Evolutionary conservation across 2,113 vertebrate genomes (phyloP), one percentile per base, ranked within the genome.

Genomic region (Eulemur macaco): DNA sequence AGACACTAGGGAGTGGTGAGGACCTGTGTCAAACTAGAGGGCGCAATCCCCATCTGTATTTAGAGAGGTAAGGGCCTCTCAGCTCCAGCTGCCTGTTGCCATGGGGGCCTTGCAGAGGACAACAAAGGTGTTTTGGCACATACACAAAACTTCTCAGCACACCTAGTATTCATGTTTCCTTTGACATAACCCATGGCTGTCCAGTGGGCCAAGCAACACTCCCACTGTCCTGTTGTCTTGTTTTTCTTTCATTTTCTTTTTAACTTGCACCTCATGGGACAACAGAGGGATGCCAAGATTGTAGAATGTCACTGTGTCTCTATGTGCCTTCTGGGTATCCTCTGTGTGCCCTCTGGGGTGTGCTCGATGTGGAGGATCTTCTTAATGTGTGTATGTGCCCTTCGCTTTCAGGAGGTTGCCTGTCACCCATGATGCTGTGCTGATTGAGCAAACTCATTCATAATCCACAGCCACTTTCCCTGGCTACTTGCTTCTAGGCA

Each of bases 381-480:
- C 11, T 39, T 12, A 0, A 0, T 45, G 7, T 64, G 56, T 29
- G 5, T 63, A 7, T 54, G 68, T 14, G 17, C 50, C 76, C 84
- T 92, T 47, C 12, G 13, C 85, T 56, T 50, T 94, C 50, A 71
- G 89, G 71, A 29, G 3, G 56, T 5, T 80, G 23, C 95, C 83
- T 94, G 69, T 88, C 84, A 58, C 20, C 93, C 2, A 1, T 5
- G 95, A 68, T 42, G 39, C 42, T 58, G 31, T 60, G 42, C 82
- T 77, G 84, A 87, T 11, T 29, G 88, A 97, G 73, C 76, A 77
- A 82, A 86, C 81, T 93, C 37, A 95, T 96, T 93, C 82, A 54
- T 82, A 86, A 89, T 29, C 96, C 56, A 17, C 54, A 17, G 18
- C 82, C 68, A 15, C 91, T n/a, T 25, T 20, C 77, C 73, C 52